These are phyloP conservation scores for Lycocorax pyrrhopterus DNA, from an alignment of 2,113 vertebrate genomes.

Conservation along the genomic window DNA sequence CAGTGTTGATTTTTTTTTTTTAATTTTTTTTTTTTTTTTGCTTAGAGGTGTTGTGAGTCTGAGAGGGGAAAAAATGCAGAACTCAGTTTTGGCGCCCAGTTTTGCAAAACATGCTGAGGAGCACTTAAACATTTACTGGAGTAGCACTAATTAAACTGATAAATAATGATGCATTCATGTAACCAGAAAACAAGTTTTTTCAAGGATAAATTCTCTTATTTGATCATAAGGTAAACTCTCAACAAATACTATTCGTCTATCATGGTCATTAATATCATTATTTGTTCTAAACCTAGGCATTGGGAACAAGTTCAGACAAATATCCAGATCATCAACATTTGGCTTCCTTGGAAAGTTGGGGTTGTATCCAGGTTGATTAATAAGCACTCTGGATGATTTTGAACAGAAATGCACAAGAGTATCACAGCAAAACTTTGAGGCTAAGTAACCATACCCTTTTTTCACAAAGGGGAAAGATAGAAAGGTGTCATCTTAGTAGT, in stretches of 20 bases:
- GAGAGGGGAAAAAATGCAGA: neutral
- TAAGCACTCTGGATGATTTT: neutral
- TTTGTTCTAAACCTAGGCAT: neutral
- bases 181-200: neutral
- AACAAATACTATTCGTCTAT: neutral
- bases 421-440: neutral
- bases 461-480: neutral
- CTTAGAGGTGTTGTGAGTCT: accelerated
- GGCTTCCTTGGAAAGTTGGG: neutral
- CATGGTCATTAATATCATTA: neutral
- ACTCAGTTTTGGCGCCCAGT: neutral
- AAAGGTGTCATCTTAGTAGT: neutral
- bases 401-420: neutral
- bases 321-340: neutral
- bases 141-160: neutral
- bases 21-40: neutral
- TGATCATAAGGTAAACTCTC: neutral
- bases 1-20: no score
- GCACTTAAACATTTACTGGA: neutral
- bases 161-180: neutral
- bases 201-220: neutral
- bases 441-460: neutral
- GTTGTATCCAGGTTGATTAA: neutral
- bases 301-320: neutral
- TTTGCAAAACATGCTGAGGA: neutral